Evolutionary conservation across 92 coral and sea anemone genomes (phyloP).

Genomic region (Pocillopora meandrina): DNA sequence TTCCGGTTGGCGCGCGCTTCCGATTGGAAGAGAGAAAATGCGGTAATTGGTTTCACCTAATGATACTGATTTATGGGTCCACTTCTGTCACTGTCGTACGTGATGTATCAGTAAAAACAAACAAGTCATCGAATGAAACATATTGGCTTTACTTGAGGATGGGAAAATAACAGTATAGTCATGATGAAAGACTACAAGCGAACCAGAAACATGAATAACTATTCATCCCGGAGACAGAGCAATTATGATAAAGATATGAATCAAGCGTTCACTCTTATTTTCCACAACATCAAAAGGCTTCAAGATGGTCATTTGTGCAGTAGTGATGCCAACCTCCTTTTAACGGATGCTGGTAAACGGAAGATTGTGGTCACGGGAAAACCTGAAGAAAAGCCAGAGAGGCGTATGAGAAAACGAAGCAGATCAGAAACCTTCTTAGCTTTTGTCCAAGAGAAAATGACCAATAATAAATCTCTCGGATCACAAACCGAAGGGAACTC

Average conservation of each 20-base stretch:
- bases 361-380: neutral
- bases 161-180: neutral
- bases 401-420: constrained; percentile 26
- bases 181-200: constrained; percentile 15
- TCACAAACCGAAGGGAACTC: neutral
- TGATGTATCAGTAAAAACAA: neutral
- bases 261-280: constrained; percentile 33
- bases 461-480: neutral
- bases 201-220: constrained; percentile 8
- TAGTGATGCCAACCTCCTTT: constrained; percentile 17
- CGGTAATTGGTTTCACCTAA: neutral
- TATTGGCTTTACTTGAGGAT: too few relatives aligned
- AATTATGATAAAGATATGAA: constrained; percentile 31
- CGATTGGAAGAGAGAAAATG: constrained; percentile 9
- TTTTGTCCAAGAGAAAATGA: neutral
- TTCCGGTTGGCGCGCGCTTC: neutral
- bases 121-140: neutral
- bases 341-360: neutral
- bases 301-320: constrained; percentile 34
- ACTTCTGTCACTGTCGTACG: neutral
- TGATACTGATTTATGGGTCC: neutral
- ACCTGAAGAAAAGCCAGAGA: neutral
- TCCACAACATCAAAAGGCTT: constrained; percentile 48
- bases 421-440: constrained; percentile 14
- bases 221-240: neutral